A percentile compares a stretch with the other conserved stretches of the same genome.
phyloP scores from a whole-genome alignment of 2,888 invertebrate genomes.

The Coenonympha glycerion region DNA sequence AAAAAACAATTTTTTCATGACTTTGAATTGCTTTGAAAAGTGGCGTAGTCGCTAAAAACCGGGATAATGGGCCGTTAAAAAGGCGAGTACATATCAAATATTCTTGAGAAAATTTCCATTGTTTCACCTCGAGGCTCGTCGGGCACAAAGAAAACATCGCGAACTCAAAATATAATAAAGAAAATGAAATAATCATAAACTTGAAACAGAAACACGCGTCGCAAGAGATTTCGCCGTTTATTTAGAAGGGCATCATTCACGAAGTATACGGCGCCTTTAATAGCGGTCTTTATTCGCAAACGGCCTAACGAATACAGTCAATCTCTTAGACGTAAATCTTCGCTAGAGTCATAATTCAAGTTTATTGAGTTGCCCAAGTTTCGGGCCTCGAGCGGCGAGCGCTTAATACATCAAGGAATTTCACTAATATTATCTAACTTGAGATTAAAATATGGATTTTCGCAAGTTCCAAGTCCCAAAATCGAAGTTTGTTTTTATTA shows the following conservation, averaged over 20 bases:
- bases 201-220: background rate
- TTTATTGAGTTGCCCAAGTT: slow-evolving; percentile 62
- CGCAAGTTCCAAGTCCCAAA: slow-evolving; percentile 13
- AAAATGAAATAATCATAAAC: slow-evolving; percentile 2
- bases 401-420: slow-evolving; percentile 32
- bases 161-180: background rate
- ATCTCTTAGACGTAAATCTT: slow-evolving; percentile 64
- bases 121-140: no score
- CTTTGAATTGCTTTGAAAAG: no score
- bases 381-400: slow-evolving; percentile 38
- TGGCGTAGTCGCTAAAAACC: no score
- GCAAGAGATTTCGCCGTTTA: slow-evolving; percentile 8
- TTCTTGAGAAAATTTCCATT: no score
- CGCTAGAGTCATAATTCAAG: slow-evolving; percentile 60
- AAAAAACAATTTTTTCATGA: no score
- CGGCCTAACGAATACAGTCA: slow-evolving; percentile 64
- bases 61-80: no score
- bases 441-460: slow-evolving; percentile 31
- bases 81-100: no score
- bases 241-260: slow-evolving; percentile 5
- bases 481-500: slow-evolving; percentile 23
- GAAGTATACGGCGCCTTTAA: slow-evolving; percentile 54
- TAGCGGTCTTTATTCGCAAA: slow-evolving; percentile 47
- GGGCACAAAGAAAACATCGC: background rate
- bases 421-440: slow-evolving; percentile 33